Evolutionary conservation across 1,140 invertebrate species (phyloP).

Genomic region (Goniozus legneri): DNA sequence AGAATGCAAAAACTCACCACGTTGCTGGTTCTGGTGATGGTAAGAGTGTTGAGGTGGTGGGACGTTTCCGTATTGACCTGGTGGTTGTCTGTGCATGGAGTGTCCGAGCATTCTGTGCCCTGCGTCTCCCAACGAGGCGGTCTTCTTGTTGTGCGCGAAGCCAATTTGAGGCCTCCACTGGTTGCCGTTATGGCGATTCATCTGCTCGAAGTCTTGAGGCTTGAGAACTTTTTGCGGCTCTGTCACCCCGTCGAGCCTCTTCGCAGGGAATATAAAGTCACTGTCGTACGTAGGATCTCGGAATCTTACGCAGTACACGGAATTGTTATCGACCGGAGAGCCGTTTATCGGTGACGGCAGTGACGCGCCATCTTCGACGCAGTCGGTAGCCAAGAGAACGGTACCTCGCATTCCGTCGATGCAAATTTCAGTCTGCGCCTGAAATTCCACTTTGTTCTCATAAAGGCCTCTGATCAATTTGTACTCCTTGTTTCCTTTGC

Average conservation of each 20-base stretch:
- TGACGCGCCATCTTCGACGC: conserved; percentile 61
- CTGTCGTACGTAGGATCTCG: conserved; percentile 76
- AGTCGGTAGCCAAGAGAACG: conserved; percentile 67
- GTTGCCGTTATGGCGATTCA: conserved; percentile 58
- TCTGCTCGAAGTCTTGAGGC: conserved; percentile 69
- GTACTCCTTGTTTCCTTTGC: conserved; percentile 65
- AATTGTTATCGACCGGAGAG: conserved; percentile 55
- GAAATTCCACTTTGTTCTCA: conserved; percentile 52
- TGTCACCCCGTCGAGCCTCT: conserved; percentile 63
- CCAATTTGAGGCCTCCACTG: conserved; percentile 73
- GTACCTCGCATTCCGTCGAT: conserved; percentile 73
- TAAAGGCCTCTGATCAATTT: conserved; percentile 70
- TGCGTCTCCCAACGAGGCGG: conserved; percentile 60
- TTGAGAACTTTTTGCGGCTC: conserved; percentile 76
- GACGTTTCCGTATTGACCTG: conserved; percentile 35
- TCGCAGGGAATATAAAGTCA: conserved; percentile 77
- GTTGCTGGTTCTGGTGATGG: conserved; percentile 12
- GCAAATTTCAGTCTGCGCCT: conserved; percentile 55
- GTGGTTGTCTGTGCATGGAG: conserved; percentile 20
- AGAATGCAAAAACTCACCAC: conserved; percentile 28
- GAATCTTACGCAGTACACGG: conserved; percentile 68
- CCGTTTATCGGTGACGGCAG: conserved; percentile 70
- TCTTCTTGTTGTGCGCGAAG: conserved; percentile 62
- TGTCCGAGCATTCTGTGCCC: conserved; percentile 69
- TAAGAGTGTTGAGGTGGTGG: conserved; percentile 35